These are phyloP conservation scores for Tipula vernalis DNA, from an alignment of 2,888 invertebrate species.

Conservation along the genomic window DNA sequence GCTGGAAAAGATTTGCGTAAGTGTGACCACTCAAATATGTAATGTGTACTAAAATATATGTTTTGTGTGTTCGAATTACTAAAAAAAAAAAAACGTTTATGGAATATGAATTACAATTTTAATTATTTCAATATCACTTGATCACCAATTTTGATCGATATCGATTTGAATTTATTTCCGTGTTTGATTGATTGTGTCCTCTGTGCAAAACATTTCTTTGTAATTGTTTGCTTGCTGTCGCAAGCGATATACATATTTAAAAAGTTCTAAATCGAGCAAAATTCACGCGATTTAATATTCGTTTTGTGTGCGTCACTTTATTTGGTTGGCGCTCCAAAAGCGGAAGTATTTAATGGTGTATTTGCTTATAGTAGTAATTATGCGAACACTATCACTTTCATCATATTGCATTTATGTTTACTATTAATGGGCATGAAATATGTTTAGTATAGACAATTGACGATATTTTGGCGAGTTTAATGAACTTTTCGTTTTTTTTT, in stretches of 20 bases:
- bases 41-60: background rate
- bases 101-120: background rate
- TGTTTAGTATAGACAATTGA: background rate
- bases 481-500: background rate
- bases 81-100: background rate
- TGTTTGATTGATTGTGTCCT: background rate
- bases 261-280: too few relatives aligned
- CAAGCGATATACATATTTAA: too few relatives aligned
- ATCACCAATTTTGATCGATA: background rate
- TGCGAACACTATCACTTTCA: background rate
- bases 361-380: background rate
- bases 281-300: background rate
- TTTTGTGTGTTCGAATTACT: background rate
- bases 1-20: conserved; percentile 14
- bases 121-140: background rate
- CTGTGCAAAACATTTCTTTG: background rate
- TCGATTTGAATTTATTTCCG: background rate
- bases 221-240: background rate
- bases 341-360: background rate
- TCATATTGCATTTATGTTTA: background rate
- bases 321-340: background rate
- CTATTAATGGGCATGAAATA: background rate
- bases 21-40: background rate
- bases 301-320: background rate
- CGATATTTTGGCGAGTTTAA: background rate